Evolutionary conservation across 2,113 vertebrate genomes (phyloP), one percentile per base, ranked within the genome.

Genomic region (Camarhynchus parvulus): DNA sequence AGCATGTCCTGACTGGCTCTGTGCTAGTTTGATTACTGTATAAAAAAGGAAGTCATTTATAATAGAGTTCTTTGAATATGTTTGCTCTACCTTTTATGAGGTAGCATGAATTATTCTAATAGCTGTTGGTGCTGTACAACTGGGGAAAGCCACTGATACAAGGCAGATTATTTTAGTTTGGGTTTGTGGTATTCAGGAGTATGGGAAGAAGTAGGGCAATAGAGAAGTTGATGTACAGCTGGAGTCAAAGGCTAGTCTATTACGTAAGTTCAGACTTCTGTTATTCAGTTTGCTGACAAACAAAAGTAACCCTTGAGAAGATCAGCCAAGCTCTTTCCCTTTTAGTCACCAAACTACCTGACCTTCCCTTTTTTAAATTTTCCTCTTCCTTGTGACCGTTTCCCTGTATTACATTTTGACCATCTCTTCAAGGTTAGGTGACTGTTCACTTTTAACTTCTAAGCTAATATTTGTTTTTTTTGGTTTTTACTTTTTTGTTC

Each of bases 201-300:
- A 74, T 62, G 77, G 52, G 83, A 93, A 95, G 79, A 59, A 37
- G 63, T 15, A 62, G 75, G 53, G 23, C 63, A 87, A 2, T 64
- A 82, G 61, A 83, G 79, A 84, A 89, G n/a, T 35, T 92, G 94
- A 94, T 94, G 69, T 95, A 92, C 74, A 79, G 59, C 59, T 75
- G 67, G 73, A 96, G 93, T 95, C 96, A 96, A 95, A 96, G 94
- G 89, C 93, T 90, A 88, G 55, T 53, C 83, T 87, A 52, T 95
- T 94, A 84, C 81, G 96, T 80, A 78, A 89, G 46, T 81, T 95
- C 84, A 87, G 81, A 75, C 64, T 95, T 87, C 85, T 88, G 80
- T 96, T 92, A 82, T 19, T 95, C 82, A 83, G 67, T 95, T 96
- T 96, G 80, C 93, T 95, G 87, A 94, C 95, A 97, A 90, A 94